Base-by-base conservation (phyloP, 2,113 vertebrate genomes). In the Myxocyprinus asiaticus region DNA sequence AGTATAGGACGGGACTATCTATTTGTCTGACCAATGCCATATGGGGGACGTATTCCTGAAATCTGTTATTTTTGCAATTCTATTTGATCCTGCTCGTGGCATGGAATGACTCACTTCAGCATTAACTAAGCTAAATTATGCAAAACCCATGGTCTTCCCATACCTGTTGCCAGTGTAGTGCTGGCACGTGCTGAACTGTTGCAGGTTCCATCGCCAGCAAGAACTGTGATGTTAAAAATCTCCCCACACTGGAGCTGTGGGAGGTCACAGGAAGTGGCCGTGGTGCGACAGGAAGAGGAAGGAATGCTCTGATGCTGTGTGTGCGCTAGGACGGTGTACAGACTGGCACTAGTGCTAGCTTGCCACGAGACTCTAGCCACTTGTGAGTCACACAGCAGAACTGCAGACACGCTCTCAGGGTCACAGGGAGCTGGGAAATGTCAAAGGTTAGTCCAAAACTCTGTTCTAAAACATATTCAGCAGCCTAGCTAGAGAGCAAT, bases 351-450 rank as follows among this genome's bases (percentile, higher is more conserved):
- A 0, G 85, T 10, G 0, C 90, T 88, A 50, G 87, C 63, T 1
- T 43, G 55, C 94, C 94, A 94, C 0, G 55, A 87, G 70, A 93
- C 90, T 0, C 61, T 87, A 42, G 68, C 89, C 10, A 66, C 76
- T 4, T 81, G 87, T 3, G 88, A 78, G 45, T 51, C 5, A 64
- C 94, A 94, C 56, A 87, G 51, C 70, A 91, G 47, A 15, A 48
- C 1, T 22, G 88, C 84, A 0, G 43, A 0, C 48, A 92, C 82
- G 4, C 86, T 84, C 55, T 83, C 74, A 6, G 93, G 92, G 43
- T 88, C 82, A 68, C 94, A 94, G 9, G 93, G 93, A 6, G 87
- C 94, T 94, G 79, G 4, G 81, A 62, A 15, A 65, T 44, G 22
- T 9, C n/a, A 33, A 50, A 77, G 56, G 17, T 42, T 56, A 44